Conservation (phyloP, 2,113 vertebrate genomes). For the Penelope pileata region DNA sequence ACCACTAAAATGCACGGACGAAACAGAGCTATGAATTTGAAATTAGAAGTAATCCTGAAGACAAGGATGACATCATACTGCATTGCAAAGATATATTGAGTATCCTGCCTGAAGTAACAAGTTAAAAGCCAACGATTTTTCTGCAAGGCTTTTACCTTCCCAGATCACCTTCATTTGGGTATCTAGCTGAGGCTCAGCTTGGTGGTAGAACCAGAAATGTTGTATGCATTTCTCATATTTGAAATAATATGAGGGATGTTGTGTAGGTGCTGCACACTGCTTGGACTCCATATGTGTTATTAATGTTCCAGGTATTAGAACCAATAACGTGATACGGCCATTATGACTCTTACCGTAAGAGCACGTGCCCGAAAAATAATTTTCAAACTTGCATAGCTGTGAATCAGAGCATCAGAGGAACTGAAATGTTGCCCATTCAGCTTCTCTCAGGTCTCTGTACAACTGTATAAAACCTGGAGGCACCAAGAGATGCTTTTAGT, state of each 20-base stretch:
- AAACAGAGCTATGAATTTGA: not conserved
- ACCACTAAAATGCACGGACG: not conserved
- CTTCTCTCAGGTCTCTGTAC: not conserved
- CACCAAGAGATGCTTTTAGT: not conserved
- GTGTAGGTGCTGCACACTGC: not conserved
- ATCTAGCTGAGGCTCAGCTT: not conserved
- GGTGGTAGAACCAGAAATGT: not conserved
- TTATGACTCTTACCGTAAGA: not conserved
- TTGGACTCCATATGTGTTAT: not conserved
- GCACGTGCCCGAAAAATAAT: not conserved
- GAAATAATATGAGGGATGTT: not conserved
- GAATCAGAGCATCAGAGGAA: not conserved
- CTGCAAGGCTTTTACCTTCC: not conserved
- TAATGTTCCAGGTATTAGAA: not conserved
- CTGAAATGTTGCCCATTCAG: accelerated
- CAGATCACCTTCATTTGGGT: not conserved
- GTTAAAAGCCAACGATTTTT: not conserved
- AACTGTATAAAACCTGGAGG: not conserved
- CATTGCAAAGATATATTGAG: not conserved
- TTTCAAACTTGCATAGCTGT: not conserved
- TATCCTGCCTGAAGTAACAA: accelerated
- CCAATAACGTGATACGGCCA: not conserved
- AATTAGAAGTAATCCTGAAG: not conserved
- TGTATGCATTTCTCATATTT: not conserved
- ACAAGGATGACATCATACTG: not conserved